Percentiles rank a stretch among this genome's conserved stretches.
Conservation (phyloP, 2,888 invertebrate genomes). For the Matsumyia berberina region DNA sequence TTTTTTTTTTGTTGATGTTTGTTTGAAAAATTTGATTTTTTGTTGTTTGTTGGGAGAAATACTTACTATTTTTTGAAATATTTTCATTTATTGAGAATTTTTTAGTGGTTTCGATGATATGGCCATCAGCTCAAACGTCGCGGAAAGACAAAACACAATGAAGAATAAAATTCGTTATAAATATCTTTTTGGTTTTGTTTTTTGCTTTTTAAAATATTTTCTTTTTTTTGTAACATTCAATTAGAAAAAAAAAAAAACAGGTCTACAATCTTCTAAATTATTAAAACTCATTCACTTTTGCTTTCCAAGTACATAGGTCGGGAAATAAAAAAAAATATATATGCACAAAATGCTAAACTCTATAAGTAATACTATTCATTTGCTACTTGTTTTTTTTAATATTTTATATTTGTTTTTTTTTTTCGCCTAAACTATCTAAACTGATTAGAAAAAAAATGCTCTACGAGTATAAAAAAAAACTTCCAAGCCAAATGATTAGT, state of each 20-base stretch:
- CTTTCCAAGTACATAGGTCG: conserved; percentile 74
- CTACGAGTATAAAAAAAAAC: conserved; percentile 53
- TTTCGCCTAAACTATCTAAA: conserved; percentile 45
- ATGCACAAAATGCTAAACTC: conserved; percentile 71
- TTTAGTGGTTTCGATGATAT: conserved; percentile 82
- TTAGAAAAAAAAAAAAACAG: conserved; percentile 42
- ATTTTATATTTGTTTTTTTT: conserved; percentile 13
- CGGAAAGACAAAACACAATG: conserved; percentile 85
- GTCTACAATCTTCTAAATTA: conserved; percentile 40
- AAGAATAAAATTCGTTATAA: conserved; percentile 80
- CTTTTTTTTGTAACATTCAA: conserved; percentile 72
- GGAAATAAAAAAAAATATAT: conserved; percentile 38
- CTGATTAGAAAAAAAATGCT: conserved; percentile 45
- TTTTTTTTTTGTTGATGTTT: conserved; percentile 64
- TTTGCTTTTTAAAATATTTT: conserved; percentile 47
- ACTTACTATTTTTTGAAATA: conserved; percentile 83
- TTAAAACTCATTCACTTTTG: conserved; percentile 62
- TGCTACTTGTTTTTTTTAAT: conserved; percentile 39
- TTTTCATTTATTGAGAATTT: conserved; percentile 82
- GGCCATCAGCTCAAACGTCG: conserved; percentile 85
- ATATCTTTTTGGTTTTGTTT: conserved; percentile 78
- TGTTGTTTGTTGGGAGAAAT: conserved; percentile 78
- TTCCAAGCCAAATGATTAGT: conserved; percentile 77
- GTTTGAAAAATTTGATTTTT: conserved; percentile 57
- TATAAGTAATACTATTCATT: conserved; percentile 44